A percentile compares a stretch with the other conserved stretches of the same genome.
These are phyloP conservation scores for Nemopilema nomurai DNA, from an alignment of 30 jellyfish, hydroid and myxozoan genomes.

Conservation along the genomic window DNA sequence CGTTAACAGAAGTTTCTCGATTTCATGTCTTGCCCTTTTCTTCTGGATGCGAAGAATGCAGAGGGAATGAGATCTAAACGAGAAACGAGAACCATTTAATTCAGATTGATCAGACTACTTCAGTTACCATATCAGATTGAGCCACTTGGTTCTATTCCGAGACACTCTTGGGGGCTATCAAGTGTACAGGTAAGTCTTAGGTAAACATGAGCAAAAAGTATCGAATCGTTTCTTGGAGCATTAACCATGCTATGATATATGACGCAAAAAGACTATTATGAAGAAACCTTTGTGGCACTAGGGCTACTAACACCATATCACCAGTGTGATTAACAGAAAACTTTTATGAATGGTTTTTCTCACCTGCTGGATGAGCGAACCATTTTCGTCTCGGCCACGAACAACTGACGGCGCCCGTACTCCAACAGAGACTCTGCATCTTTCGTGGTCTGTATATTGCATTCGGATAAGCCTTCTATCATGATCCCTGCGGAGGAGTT, in stretches of 20 bases:
- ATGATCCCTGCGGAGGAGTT: constrained; percentile 51
- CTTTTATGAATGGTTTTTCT: not conserved
- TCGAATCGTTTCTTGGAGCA: too few species aligned
- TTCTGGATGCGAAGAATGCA: constrained; percentile 70
- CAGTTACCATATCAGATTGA: too few species aligned
- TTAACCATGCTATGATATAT: too few species aligned
- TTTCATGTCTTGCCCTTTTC: not conserved
- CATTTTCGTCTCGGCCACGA: constrained; percentile 74
- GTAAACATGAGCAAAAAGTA: too few species aligned
- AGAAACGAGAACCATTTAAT: not conserved
- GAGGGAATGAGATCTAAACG: constrained; percentile 73
- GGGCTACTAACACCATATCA: too few species aligned
- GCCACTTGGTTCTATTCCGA: too few species aligned
- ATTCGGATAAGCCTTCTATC: constrained; percentile 81
- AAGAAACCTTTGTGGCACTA: too few species aligned
- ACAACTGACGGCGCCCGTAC: constrained; percentile 64
- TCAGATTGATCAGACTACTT: not conserved
- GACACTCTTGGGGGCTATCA: too few species aligned
- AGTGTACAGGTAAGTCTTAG: too few species aligned
- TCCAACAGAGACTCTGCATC: constrained; percentile 72
- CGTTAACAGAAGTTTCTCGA: not conserved
- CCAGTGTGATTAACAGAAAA: too few species aligned
- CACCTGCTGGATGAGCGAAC: constrained; percentile 82
- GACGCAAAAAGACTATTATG: too few species aligned
- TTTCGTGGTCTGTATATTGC: constrained; percentile 41